Evolutionary conservation across 1,140 invertebrate species (phyloP), one percentile per base, ranked within the genome.

Genomic region (Meteorus sp.): DNA sequence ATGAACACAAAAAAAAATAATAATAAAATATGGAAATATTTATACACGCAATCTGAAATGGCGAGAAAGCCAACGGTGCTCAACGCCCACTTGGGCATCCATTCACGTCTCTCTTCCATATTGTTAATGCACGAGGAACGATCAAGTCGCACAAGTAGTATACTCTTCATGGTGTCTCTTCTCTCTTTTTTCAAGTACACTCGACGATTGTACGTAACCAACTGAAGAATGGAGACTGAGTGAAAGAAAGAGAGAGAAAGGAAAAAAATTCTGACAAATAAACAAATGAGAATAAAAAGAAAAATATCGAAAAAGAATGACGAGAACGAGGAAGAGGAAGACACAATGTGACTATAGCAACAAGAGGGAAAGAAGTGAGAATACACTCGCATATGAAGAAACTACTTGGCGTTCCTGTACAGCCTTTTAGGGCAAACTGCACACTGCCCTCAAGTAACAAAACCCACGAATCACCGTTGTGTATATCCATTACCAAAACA

Each of bases 341-440:
- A n/a, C n/a, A n/a, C n/a, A n/a, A n/a, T n/a, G n/a, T n/a, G n/a
- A n/a, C n/a, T n/a, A n/a, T n/a, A n/a, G n/a, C n/a, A n/a, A n/a
- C n/a, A n/a, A n/a, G n/a, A n/a, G n/a, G n/a, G n/a, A n/a, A n/a
- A n/a, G n/a, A n/a, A n/a, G n/a, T n/a, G n/a, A n/a, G n/a, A n/a
- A n/a, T n/a, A n/a, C n/a, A n/a, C n/a, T n/a, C n/a, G n/a, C n/a
- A n/a, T n/a, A n/a, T n/a, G n/a, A n/a, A n/a, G n/a, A n/a, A n/a
- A n/a, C n/a, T n/a, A n/a, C n/a, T n/a, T n/a, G 50, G 57, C 53
- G 31, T 51, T 41, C 22, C n/a, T 50, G 23, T 50, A 56, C 53
- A 35, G 43, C 60, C 60, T 61, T 61, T 61, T 61, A 61, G 37
- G 60, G 60, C 39, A 52, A 56, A 35, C 37, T 47, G n/a, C 9